Evolutionary conservation across 2,797 vertebrate species (phyloP).

Genomic region (Scolopax bukidnonensis): DNA sequence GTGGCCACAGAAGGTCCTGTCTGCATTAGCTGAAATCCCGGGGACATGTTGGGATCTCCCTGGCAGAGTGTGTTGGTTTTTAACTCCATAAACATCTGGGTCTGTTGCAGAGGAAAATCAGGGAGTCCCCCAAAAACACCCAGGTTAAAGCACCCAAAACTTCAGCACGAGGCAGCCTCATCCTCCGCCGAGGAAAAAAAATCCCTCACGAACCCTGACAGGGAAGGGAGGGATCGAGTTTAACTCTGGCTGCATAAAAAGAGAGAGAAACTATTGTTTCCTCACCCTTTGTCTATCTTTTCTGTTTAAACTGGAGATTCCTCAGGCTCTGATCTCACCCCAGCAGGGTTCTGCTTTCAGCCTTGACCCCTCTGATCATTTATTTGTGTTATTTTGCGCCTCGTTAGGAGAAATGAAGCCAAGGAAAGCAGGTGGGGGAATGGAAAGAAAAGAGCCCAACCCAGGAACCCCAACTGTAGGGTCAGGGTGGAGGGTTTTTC

Average conservation of each 20-base stretch:
- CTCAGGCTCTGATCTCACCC: not conserved
- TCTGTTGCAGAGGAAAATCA: not conserved
- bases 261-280: not conserved
- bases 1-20: not conserved
- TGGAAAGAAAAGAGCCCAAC: not conserved
- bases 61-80: too few species aligned
- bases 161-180: rapidly evolving
- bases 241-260: not conserved
- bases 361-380: not conserved
- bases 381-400: not conserved
- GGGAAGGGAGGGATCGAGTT: not conserved
- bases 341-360: not conserved
- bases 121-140: not conserved
- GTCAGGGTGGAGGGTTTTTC: not conserved
- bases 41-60: not conserved
- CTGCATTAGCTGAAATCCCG: not conserved
- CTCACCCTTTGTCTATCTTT: not conserved
- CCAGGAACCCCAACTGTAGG: not conserved
- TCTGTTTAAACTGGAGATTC: not conserved
- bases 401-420: not conserved
- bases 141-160: not conserved
- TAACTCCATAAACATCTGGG: rapidly evolving
- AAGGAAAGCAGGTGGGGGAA: not conserved
- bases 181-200: not conserved
- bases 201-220: not conserved